A percentile compares a stretch with the other conserved stretches of the same genome.
Evolutionary conservation across 2,888 invertebrate species (phyloP).

Genomic region (Epinotia ramella): DNA sequence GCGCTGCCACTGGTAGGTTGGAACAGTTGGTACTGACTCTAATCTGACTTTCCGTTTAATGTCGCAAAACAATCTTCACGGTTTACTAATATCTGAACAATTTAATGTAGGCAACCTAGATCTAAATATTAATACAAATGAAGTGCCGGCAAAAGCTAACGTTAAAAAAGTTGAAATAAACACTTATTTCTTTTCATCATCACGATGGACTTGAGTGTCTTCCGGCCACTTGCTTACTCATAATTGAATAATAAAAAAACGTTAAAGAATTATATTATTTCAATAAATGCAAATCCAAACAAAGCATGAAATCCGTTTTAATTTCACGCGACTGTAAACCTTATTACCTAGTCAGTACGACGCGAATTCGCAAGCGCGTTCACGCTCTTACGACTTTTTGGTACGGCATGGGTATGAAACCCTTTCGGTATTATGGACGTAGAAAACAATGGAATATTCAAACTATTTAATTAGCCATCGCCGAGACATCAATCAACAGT

Average conservation of each 20-base stretch:
- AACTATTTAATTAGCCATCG: slow-evolving; percentile 70
- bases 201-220: not conserved
- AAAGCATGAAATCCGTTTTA: not conserved
- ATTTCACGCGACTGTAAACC: not conserved
- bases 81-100: too few relatives aligned
- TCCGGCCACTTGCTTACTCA: slow-evolving; percentile 20
- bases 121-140: too few relatives aligned
- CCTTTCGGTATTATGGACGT: slow-evolving; percentile 12
- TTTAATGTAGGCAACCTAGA: too few relatives aligned
- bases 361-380: not conserved
- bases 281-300: not conserved
- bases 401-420: not conserved
- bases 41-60: too few relatives aligned
- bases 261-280: slow-evolving; percentile 4
- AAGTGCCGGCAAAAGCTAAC: too few relatives aligned
- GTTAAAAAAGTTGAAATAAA: not conserved
- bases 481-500: slow-evolving; percentile 68
- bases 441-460: slow-evolving; percentile 40
- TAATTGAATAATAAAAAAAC: slow-evolving; percentile 18
- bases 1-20: too few relatives aligned
- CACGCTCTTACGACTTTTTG: not conserved
- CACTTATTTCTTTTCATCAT: slow-evolving; percentile 18
- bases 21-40: too few relatives aligned
- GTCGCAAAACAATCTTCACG: too few relatives aligned
- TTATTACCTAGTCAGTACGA: not conserved